Evolutionary conservation across 92 coral and sea anemone species (phyloP).

Genomic region (Pocillopora meandrina): DNA sequence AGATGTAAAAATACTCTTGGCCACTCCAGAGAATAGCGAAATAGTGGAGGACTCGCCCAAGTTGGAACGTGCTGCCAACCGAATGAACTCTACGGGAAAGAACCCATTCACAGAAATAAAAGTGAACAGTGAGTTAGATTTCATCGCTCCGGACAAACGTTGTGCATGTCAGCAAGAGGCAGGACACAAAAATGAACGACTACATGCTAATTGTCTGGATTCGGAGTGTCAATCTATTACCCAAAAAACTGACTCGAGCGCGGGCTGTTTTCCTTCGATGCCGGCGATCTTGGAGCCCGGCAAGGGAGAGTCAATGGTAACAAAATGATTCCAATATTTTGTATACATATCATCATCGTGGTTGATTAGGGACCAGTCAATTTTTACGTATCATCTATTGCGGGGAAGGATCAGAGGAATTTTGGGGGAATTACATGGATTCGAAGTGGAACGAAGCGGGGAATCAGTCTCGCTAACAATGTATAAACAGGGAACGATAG

Average conservation of each 20-base stretch:
- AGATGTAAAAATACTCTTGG: slow-evolving; percentile 32
- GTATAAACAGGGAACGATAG: no score
- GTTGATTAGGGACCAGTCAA: no score
- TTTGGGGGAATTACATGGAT: no score
- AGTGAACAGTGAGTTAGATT: neutral
- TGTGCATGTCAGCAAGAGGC: slow-evolving; percentile 30
- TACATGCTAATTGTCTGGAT: neutral
- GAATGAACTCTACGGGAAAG: neutral
- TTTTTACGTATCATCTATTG: no score
- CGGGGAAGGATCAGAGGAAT: no score
- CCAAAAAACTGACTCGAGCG: neutral
- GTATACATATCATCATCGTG: no score
- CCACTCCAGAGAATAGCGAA: slow-evolving; percentile 42
- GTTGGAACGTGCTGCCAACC: slow-evolving; percentile 24
- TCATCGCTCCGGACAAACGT: slow-evolving; percentile 9
- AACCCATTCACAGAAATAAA: slow-evolving; percentile 1
- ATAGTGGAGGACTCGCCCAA: slow-evolving; percentile 44
- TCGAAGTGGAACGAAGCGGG: no score
- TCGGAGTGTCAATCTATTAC: neutral
- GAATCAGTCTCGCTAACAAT: no score
- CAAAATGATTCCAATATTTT: neutral
- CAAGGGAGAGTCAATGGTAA: neutral
- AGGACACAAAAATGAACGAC: neutral
- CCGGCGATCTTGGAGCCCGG: neutral
- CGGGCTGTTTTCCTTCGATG: neutral